phyloP scores from a whole-genome alignment of 2,888 invertebrate species.

The Trimorus sp. region DNA sequence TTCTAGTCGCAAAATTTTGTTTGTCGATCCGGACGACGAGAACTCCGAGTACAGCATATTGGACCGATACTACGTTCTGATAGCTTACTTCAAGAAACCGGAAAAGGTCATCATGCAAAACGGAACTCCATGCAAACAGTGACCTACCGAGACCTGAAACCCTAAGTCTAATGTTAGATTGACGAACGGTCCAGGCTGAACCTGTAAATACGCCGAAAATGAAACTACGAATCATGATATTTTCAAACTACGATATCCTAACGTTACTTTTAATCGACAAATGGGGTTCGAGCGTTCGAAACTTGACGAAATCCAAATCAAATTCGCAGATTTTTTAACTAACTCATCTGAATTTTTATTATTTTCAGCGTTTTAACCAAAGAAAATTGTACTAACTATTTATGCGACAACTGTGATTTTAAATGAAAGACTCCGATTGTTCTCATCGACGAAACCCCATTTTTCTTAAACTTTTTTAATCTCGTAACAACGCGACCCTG shows the following conservation, averaged over 20 bases:
- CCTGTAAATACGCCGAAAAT: constrained; percentile 8
- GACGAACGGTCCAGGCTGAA: not conserved
- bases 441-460: not conserved
- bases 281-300: no score
- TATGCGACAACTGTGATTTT: constrained; percentile 14
- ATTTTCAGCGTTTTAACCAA: constrained; percentile 18
- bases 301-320: no score
- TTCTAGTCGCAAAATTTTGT: constrained; percentile 81
- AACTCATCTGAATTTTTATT: no score
- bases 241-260: no score
- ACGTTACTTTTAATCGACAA: no score
- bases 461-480: not conserved
- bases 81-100: constrained; percentile 76
- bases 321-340: no score
- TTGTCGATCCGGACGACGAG: constrained; percentile 80
- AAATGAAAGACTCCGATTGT: not conserved
- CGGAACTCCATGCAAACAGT: constrained; percentile 36
- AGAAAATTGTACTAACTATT: constrained; percentile 15
- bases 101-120: constrained; percentile 47
- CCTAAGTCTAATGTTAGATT: not conserved
- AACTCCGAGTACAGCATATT: constrained; percentile 80
- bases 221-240: not conserved
- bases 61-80: constrained; percentile 76
- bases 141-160: not conserved
- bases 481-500: no score